These are phyloP conservation scores for Chaenocephalus aceratus DNA, from an alignment of 2,113 vertebrate species.

Conservation along the genomic window DNA sequence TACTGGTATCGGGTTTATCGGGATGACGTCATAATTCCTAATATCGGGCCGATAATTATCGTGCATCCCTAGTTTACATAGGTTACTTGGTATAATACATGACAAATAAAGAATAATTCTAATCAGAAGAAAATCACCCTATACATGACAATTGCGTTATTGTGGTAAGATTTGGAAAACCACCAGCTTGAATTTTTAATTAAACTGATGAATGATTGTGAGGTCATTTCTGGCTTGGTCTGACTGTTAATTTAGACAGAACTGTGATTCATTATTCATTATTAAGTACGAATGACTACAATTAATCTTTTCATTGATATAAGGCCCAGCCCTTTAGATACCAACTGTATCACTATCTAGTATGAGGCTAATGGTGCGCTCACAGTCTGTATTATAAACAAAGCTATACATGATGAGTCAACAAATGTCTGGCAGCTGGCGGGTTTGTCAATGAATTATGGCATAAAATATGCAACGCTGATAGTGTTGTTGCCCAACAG, in stretches of 20 bases:
- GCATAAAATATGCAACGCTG: neutral
- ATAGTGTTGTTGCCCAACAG: neutral
- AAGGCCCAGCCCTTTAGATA: neutral
- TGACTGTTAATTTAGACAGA: neutral
- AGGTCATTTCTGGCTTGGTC: neutral
- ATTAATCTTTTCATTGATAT: neutral
- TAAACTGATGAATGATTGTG: neutral
- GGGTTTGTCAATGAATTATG: slow-evolving; percentile 17
- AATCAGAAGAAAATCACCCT: neutral
- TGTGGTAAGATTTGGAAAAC: no score
- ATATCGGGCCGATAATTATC: no score
- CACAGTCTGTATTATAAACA: neutral
- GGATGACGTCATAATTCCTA: no score
- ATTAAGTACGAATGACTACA: neutral
- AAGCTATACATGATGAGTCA: neutral
- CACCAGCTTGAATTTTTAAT: no score
- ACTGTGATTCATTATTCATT: neutral
- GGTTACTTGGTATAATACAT: no score
- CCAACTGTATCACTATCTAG: neutral
- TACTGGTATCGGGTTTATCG: no score
- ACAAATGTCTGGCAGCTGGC: slow-evolving; percentile 37
- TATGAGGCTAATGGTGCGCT: neutral
- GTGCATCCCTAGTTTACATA: no score
- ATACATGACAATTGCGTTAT: neutral
- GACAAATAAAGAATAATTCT: no score